Base-by-base conservation (phyloP, 2,797 vertebrate species). In the Peromyscus nudipes region DNA sequence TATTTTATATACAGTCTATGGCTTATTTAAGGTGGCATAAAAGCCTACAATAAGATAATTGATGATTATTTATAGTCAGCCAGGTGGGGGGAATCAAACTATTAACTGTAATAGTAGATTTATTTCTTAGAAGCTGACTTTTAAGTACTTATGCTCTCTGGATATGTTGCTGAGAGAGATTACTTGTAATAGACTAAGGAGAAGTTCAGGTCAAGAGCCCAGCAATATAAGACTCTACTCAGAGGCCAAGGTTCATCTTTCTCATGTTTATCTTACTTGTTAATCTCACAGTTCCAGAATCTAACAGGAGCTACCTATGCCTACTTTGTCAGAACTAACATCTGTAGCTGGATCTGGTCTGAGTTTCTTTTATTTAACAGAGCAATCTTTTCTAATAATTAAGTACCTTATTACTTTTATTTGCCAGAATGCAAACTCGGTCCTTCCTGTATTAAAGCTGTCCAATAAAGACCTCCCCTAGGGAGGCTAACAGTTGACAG, bases 1-100 rank as follows among this genome's bases (percentile, higher is more conserved):
- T 69, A 57, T 82, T 88, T 96, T 96, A 65, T 86, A 92, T 55
- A 62, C 77, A 75, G 34, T 62, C 49, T 46, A 84, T 55, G 65
- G 40, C 34, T 91, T 91, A 84, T 57, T 95, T 91, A 52, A 34
- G 40, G 91, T 69, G n/a, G 8, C 67, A 80, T 75, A 52, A 85
- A 49, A 37, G 57, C 43, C 80, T n/a, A 57, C 21, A 52, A 37
- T 71, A 34, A 67, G 52, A 62, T 81, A 86, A 85, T 77, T 80
- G 83, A 57, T 71, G 84, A 69, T 92, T 91, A 82, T 86, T 92
- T 86, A 57, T 4, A 34, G 46, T 27, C 25, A 82, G 23, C 4
- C 11, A 16, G 69, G 76, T 25, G 76, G 19, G n/a, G 64, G 46
- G 37, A 76, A 55, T 81, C 62, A 37, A 62, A 79, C 6, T 27